These are phyloP conservation scores for Phyllotreta cruciferae DNA, from an alignment of 2,888 invertebrate species.

Conservation along the genomic window DNA sequence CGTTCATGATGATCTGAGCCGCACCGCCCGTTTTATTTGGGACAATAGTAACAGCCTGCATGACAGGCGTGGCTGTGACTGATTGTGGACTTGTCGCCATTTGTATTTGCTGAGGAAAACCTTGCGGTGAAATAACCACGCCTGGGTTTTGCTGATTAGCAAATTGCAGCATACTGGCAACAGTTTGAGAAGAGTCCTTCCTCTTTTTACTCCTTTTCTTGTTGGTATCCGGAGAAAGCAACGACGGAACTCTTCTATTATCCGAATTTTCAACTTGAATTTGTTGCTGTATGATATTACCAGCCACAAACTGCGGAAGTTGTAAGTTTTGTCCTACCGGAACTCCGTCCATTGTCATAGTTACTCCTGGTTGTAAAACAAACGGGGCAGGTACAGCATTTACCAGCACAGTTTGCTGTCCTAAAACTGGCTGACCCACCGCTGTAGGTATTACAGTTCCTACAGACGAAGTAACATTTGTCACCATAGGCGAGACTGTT, in stretches of 20 bases:
- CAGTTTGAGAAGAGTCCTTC: constrained; percentile 72
- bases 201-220: constrained; percentile 72
- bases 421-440: constrained; percentile 70
- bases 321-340: constrained; percentile 69
- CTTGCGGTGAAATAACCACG: constrained; percentile 65
- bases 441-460: constrained; percentile 69
- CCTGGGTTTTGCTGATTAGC: constrained; percentile 71
- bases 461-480: constrained; percentile 71
- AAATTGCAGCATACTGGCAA: constrained; percentile 75
- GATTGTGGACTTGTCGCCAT: constrained; percentile 71
- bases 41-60: constrained; percentile 78
- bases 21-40: constrained; percentile 78
- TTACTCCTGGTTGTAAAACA: constrained; percentile 77
- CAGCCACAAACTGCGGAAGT: constrained; percentile 73
- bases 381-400: constrained; percentile 81
- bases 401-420: constrained; percentile 80
- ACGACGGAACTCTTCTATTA: constrained; percentile 54
- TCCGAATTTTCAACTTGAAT: constrained; percentile 66
- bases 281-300: constrained; percentile 69
- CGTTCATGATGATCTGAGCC: constrained; percentile 80
- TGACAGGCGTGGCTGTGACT: constrained; percentile 71
- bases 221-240: constrained; percentile 73
- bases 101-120: constrained; percentile 79
- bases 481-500: constrained; percentile 68
- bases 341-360: constrained; percentile 74